Conservation (phyloP, 2,888 invertebrate genomes). For the Drosophila parthenogenetica region DNA sequence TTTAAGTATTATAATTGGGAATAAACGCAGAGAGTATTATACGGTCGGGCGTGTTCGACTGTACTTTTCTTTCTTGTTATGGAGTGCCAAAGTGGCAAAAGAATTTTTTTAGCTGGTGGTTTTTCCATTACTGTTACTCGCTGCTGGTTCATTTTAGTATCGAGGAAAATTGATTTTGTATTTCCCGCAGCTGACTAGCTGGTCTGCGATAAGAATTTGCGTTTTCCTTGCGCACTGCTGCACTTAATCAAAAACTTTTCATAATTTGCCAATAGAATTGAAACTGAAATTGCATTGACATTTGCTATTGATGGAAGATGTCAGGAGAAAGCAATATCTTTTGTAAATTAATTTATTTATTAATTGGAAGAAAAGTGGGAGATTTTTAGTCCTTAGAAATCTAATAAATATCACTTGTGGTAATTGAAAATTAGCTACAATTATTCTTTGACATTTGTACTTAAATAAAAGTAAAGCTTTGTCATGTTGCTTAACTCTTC, state of each 20-base stretch:
- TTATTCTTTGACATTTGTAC: neutral
- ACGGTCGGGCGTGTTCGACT: too few relatives aligned
- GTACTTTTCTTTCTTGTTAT: too few relatives aligned
- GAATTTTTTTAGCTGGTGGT: conserved; percentile 51
- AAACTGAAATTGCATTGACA: conserved; percentile 9
- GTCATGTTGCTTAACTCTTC: neutral
- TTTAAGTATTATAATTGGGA: too few relatives aligned
- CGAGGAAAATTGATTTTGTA: conserved; percentile 68
- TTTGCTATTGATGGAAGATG: conserved; percentile 13
- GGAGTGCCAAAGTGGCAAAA: conserved; percentile 67
- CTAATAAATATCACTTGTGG: too few relatives aligned
- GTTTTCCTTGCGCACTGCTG: conserved; percentile 34
- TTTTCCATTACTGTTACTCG: neutral
- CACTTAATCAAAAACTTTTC: conserved; percentile 51
- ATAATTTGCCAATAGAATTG: conserved; percentile 42
- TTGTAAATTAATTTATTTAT: conserved; percentile 9
- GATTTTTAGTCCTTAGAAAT: too few relatives aligned
- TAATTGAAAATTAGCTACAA: too few relatives aligned
- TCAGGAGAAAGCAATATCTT: neutral
- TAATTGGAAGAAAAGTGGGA: neutral
- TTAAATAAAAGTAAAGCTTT: too few relatives aligned
- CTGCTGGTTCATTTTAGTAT: conserved; percentile 27
- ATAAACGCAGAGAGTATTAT: too few relatives aligned
- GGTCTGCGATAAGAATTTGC: conserved; percentile 63
- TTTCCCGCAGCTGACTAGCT: conserved; percentile 50